A percentile compares a stretch with the other conserved stretches of the same genome.
Evolutionary conservation across 2,113 vertebrate genomes (phyloP).

Genomic region (Columbina picui): DNA sequence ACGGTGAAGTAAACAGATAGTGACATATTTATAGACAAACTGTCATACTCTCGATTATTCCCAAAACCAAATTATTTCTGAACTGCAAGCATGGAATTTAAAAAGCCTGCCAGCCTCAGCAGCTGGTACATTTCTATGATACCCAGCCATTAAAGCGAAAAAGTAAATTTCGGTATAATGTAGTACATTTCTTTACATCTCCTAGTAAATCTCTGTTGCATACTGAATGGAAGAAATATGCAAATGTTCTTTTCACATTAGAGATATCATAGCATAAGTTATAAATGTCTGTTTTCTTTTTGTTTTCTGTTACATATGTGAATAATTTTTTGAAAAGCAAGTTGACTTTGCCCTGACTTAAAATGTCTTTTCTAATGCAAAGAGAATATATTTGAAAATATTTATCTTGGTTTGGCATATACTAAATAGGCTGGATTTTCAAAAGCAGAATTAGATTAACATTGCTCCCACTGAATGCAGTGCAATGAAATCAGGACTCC

Average conservation of each 20-base stretch:
- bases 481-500: not conserved
- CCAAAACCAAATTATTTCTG: constrained; percentile 73
- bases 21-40: constrained; percentile 81
- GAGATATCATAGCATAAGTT: not conserved
- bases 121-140: constrained; percentile 58
- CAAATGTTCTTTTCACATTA: not conserved
- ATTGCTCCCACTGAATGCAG: not conserved
- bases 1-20: constrained; percentile 71
- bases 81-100: constrained; percentile 49
- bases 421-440: not conserved
- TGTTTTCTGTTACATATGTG: not conserved
- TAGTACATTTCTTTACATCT: constrained; percentile 37
- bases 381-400: not conserved
- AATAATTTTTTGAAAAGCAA: not conserved
- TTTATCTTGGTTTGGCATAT: not conserved
- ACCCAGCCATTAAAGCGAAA: constrained; percentile 38
- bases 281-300: not conserved
- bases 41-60: constrained; percentile 73
- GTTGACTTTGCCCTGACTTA: not conserved
- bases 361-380: not conserved
- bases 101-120: constrained; percentile 61
- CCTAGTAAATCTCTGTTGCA: constrained; percentile 19
- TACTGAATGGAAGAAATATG: not conserved
- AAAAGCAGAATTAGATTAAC: not conserved
- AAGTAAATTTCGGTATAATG: constrained; percentile 60